These are phyloP conservation scores for Drosophila setosimentum DNA, from an alignment of 2,888 invertebrate species.

Conservation along the genomic window DNA sequence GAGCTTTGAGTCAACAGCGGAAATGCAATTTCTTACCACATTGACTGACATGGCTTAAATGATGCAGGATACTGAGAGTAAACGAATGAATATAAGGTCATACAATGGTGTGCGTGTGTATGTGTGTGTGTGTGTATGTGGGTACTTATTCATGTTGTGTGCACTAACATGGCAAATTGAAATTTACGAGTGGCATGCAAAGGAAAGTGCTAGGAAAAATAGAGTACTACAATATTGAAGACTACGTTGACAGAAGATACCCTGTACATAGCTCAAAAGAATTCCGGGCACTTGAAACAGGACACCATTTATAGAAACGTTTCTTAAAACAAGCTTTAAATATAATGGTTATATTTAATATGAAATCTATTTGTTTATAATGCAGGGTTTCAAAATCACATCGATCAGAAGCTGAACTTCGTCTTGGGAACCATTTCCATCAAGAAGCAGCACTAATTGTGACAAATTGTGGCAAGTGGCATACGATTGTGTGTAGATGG, in stretches of 20 bases:
- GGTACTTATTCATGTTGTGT: conserved; percentile 25
- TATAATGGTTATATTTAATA: background rate
- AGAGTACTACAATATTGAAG: background rate
- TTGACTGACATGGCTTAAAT: conserved; percentile 5
- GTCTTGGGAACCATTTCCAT: conserved; percentile 43
- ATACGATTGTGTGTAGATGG: conserved; percentile 1
- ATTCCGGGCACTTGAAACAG: background rate
- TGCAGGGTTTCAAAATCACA: background rate
- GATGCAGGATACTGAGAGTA: conserved; percentile 26
- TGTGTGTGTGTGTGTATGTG: conserved; percentile 8
- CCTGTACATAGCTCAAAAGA: background rate
- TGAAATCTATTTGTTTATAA: background rate
- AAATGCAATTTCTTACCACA: conserved; percentile 54
- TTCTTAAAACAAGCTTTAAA: background rate
- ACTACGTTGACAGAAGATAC: background rate
- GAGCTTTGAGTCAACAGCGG: conserved; percentile 28
- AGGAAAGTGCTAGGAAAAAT: conserved; percentile 23
- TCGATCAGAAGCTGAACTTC: background rate
- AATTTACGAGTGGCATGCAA: conserved; percentile 65
- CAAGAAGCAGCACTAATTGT: conserved; percentile 54
- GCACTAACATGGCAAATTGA: conserved; percentile 63
- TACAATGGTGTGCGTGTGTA: background rate
- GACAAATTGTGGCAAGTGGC: conserved; percentile 57
- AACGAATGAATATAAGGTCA: conserved; percentile 34
- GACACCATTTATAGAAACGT: background rate